Base-by-base conservation (phyloP, 2,888 invertebrate genomes). In the Spialia ferax region DNA sequence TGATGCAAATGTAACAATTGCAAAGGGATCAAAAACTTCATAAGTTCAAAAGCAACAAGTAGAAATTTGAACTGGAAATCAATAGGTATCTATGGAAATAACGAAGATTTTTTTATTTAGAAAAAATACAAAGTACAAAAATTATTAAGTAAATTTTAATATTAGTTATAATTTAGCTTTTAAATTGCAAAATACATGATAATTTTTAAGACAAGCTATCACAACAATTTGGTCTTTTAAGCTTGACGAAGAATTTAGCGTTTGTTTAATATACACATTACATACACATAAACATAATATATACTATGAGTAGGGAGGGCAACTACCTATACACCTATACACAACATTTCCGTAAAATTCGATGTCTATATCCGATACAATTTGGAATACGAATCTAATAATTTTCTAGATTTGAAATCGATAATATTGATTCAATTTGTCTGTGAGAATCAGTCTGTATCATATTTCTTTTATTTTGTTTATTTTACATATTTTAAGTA, bases 201-300 rank as follows among this genome's bases (percentile, higher is more conserved):
- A 38, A n/a, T 32, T 63, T 38, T 38, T 26, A 23, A 38, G 62
- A 63, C 35, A 52, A 62, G 35, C 54, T 63, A 63, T 63, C 62
- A 63, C 62, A 42, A 63, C 54, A 18, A 35, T 54, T 63, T 54
- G 62, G 62, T 54, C 62, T 63, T 63, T 20, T 13, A 56, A 11
- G 35, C 56, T 18, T 20, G 56, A 56, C 15, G 29, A 55, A 55
- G 29, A 55, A 11, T 23, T 52, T 23, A 10, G 38, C n/a, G n/a
- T n/a, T n/a, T n/a, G 32, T 50, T 20, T 61, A 52, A 18, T 54
- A 54, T 54, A 54, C 13, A 38, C 23, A 38, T 63, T 8, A 38
- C 23, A 38, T 63, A 63, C 13, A 63, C 54, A 52, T 54, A 63
- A 38, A 54, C 38, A 18, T 26, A 20, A 45, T 38, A 56, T 6